phyloP scores from a whole-genome alignment of 1,140 invertebrate genomes.

The Anastatus disparis region DNA sequence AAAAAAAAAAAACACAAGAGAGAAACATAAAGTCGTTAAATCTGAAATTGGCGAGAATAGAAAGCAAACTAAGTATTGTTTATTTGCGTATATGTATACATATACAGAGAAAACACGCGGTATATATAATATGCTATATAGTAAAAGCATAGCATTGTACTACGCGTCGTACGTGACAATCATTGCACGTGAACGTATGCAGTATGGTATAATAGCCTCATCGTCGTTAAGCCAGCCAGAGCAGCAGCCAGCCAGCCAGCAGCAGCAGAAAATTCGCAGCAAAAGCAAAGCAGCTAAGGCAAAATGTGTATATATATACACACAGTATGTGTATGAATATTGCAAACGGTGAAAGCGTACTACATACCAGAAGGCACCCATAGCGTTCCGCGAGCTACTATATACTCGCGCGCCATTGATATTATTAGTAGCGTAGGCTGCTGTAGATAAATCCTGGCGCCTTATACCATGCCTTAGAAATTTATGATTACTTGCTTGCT shows the following conservation, averaged over 20 bases:
- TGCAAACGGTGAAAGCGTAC: conserved; percentile 61
- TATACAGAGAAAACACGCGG: too few relatives aligned
- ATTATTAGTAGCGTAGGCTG: conserved; percentile 20
- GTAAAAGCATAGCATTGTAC: conserved; percentile 31
- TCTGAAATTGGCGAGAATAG: conserved; percentile 26
- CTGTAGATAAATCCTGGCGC: conserved; percentile 20
- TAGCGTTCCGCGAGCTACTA: conserved; percentile 24
- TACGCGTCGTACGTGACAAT: conserved; percentile 34
- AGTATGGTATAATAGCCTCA: too few relatives aligned
- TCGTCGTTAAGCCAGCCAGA: too few relatives aligned
- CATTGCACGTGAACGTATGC: conserved; percentile 30
- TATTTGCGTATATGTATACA: conserved; percentile 23
- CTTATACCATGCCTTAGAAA: too few relatives aligned
- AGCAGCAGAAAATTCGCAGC: too few relatives aligned
- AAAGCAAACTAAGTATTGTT: conserved; percentile 32
- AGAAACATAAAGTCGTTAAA: conserved; percentile 27
- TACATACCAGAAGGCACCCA: conserved; percentile 55
- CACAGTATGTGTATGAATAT: conserved; percentile 52
- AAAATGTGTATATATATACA: too few relatives aligned
- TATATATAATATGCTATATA: too few relatives aligned
- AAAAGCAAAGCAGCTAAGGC: too few relatives aligned
- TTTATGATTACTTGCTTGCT: too few relatives aligned
- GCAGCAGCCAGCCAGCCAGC: too few relatives aligned
- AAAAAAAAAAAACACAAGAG: too few relatives aligned
- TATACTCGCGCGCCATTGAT: conserved; percentile 26